Base-by-base conservation (phyloP, 2,888 invertebrate species). In the Heterodera filipjevi region DNA sequence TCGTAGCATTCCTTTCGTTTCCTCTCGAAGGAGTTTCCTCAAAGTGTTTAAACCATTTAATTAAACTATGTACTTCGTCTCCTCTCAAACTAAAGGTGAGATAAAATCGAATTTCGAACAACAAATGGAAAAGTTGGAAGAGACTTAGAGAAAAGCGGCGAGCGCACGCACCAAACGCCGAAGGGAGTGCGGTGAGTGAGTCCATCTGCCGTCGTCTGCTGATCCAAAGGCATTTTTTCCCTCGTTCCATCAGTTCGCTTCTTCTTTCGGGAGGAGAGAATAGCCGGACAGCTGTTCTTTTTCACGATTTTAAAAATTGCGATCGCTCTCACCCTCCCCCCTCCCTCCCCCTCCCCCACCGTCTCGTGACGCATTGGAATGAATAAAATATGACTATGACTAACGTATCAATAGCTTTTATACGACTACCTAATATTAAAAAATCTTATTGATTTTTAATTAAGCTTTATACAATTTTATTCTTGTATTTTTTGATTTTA, bases 221-320 rank as follows among this genome's bases (percentile, higher is more conserved):
- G 59, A 59, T 59, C 59, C 27, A 59, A 5, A 12, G n/a, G 59
- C 59, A 59, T 27, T 30, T n/a, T 59, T 27, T 27, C 8, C 59
- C 19, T 19, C 59, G n/a, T 27, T 59, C 10, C 59, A 10, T 12
- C 59, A 59, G 27, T 59, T 59, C 59, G 27, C 27, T 59, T 59
- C 59, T 1, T 22, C 27, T 27, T 27, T 59, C 27, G n/a, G 59
- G 59, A 10, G 6, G 59, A 1, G 59, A 5, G n/a, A 3, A 0
- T n/a, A n/a, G n/a, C n/a, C 8, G 59, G 59, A 59, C 59, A 59
- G 59, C 59, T 59, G 59, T 59, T 59, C n/a, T 30, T 53, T 59
- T 59, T 12, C 27, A 59, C 59, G 1, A 59, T 59, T 59, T 59
- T 27, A 27, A n/a, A 59, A 59, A 59, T 59, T 59, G n/a, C 27